Conservation (phyloP, 2,888 invertebrate species). For the Morpho deidamia region DNA sequence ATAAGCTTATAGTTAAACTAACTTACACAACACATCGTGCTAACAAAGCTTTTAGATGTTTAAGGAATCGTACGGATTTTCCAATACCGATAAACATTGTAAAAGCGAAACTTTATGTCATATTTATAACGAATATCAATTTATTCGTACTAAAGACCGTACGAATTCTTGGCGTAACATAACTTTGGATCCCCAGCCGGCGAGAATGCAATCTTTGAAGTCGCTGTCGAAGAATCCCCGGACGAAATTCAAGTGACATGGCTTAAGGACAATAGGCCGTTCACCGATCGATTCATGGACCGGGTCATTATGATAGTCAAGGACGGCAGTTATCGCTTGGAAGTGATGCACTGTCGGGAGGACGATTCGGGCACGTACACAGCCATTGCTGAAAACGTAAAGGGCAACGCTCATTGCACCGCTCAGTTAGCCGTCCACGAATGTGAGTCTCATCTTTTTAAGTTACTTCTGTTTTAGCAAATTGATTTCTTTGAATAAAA, state of each 20-base stretch:
- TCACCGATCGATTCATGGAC: slow-evolving; percentile 86
- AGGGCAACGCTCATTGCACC: slow-evolving; percentile 90
- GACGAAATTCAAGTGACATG: slow-evolving; percentile 84
- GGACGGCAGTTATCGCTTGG: slow-evolving; percentile 81
- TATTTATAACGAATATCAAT: not conserved
- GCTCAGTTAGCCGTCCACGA: slow-evolving; percentile 92
- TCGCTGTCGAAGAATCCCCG: slow-evolving; percentile 81
- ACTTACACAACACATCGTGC: slow-evolving; percentile 64
- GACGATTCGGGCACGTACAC: slow-evolving; percentile 94
- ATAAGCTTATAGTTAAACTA: slow-evolving; percentile 67
- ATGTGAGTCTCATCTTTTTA: slow-evolving; percentile 76
- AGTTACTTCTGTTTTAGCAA: not conserved
- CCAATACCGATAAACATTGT: not conserved
- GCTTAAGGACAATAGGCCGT: slow-evolving; percentile 92
- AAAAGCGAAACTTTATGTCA: not conserved
- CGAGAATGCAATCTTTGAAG: slow-evolving; percentile 87
- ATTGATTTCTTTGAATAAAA: slow-evolving; percentile 1
- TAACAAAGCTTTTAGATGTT: slow-evolving; percentile 54
- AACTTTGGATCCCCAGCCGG: slow-evolving; percentile 82
- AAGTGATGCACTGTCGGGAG: slow-evolving; percentile 85
- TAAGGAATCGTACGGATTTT: slow-evolving; percentile 45
- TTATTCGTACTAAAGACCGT: slow-evolving; percentile 33
- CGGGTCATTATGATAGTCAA: slow-evolving; percentile 81
- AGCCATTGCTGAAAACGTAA: slow-evolving; percentile 89
- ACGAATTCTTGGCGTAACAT: slow-evolving; percentile 48